phyloP scores from a whole-genome alignment of 2,888 invertebrate species.

The Geotrupes spiniger region DNA sequence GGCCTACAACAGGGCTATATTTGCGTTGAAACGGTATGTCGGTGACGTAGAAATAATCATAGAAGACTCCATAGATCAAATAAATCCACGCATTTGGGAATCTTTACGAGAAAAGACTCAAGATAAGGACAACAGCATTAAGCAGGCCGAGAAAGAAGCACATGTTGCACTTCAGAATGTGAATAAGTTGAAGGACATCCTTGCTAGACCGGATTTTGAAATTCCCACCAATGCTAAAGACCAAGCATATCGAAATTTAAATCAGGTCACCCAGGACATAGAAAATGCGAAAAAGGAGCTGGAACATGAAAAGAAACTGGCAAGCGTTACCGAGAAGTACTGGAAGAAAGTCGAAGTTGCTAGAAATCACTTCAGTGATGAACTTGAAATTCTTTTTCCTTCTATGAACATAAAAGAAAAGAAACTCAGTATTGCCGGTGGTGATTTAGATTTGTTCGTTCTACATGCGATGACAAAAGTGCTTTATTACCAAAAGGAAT shows the following conservation, averaged over 20 bases:
- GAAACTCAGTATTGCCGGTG: slow-evolving; percentile 58
- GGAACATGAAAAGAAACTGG: slow-evolving; percentile 55
- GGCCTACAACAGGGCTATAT: slow-evolving; percentile 63
- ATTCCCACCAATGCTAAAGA: slow-evolving; percentile 50
- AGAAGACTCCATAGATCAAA: slow-evolving; percentile 60
- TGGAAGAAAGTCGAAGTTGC: slow-evolving; percentile 74
- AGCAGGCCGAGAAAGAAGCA: slow-evolving; percentile 60
- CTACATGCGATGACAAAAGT: slow-evolving; percentile 76
- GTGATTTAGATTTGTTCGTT: slow-evolving; percentile 74
- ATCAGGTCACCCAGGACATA: slow-evolving; percentile 57
- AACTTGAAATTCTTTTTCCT: slow-evolving; percentile 70
- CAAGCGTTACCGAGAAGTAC: slow-evolving; percentile 72
- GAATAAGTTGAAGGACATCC: slow-evolving; percentile 46
- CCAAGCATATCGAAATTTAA: slow-evolving; percentile 56
- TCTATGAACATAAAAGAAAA: slow-evolving; percentile 67
- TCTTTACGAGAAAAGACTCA: slow-evolving; percentile 58
- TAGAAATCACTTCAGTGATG: slow-evolving; percentile 60
- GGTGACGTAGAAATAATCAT: slow-evolving; percentile 57
- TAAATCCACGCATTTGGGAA: slow-evolving; percentile 58
- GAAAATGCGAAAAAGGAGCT: slow-evolving; percentile 58
- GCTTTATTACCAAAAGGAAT: slow-evolving; percentile 72
- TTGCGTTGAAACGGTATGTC: slow-evolving; percentile 58
- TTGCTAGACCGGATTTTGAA: slow-evolving; percentile 48
- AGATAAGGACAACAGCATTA: slow-evolving; percentile 56
- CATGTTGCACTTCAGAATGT: slow-evolving; percentile 46